Evolutionary conservation across 2,797 vertebrate species (phyloP).

Genomic region (Lutra lutra): DNA sequence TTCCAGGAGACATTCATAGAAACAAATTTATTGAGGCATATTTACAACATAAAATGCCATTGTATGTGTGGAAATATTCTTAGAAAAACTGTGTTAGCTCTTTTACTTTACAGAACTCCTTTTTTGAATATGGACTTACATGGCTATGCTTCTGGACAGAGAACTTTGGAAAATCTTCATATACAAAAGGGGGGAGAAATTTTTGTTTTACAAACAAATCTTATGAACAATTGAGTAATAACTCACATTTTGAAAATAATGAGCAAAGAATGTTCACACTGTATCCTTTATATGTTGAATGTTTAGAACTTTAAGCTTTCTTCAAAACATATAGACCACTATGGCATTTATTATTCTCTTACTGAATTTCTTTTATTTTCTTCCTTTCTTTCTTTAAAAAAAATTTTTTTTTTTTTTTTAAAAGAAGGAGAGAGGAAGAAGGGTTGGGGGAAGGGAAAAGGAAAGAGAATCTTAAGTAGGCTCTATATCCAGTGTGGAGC

Average conservation of each 20-base stretch:
- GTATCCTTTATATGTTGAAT: not conserved
- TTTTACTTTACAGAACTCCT: not conserved
- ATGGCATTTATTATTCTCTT: not conserved
- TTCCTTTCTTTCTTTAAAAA: not conserved
- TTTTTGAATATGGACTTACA: not conserved
- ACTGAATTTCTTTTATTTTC: not conserved
- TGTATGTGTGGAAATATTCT: not conserved
- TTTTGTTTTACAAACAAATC: constrained; percentile 47
- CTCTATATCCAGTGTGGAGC: not conserved
- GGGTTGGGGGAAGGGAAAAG: not conserved
- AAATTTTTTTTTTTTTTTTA: not conserved
- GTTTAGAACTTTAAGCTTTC: not conserved
- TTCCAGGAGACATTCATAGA: not conserved
- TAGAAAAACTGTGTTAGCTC: not conserved
- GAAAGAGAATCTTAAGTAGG: not conserved
- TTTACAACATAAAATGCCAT: not conserved
- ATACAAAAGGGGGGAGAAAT: not conserved
- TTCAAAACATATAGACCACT: not conserved
- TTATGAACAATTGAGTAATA: not conserved
- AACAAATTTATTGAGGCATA: not conserved
- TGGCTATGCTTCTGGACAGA: not conserved
- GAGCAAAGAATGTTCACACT: not conserved
- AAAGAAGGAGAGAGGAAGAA: not conserved
- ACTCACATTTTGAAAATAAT: constrained; percentile 53
- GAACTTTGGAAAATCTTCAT: not conserved